Evolutionary conservation across 2,113 vertebrate genomes (phyloP), one percentile per base, ranked within the genome.

Genomic region (Microcebus jonahi): DNA sequence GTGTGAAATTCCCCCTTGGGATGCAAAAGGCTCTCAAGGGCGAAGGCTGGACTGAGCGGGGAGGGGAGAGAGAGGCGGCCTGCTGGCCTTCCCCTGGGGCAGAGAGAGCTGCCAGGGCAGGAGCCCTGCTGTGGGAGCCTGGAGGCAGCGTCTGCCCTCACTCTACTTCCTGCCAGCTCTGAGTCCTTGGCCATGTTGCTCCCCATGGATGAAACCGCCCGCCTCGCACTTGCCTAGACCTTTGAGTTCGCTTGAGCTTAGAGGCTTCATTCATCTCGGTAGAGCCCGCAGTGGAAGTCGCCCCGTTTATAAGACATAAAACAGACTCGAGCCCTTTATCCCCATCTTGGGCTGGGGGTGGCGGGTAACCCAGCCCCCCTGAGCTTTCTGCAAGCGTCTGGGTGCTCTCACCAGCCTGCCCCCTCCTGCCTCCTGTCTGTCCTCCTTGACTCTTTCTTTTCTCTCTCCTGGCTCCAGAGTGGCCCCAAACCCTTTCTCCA

Each of bases 201-300:
- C 21, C 7, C 0, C 0, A 0, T 48, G 80, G 76, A 8, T 17
- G 53, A 20, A 6, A 2, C 17, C 8, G 0, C 36, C 12, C 71
- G 48, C 25, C 57, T 59, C 4, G 7, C 7, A 42, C 17, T 73
- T 5, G 9, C 53, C 36, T 53, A 17, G 39, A 55, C 53, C 45
- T 25, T 17, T 53, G 7, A 31, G 29, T 34, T 88, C 77, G n/a
- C 65, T 92, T 0, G 17, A 61, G 75, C 29, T 27, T 59, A 57
- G 14, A 20, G 31, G 67, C 39, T 23, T 77, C n/a, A 4, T 42
- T 21, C 12, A 13, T 29, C 57, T 59, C 36, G 0, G 13, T 13
- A 39, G n/a, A 18, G 14, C 18, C 25, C 31, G 17, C 90, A 34
- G 65, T 8, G 18, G 88, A 67, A n/a, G 57, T 82, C 48, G 18